phyloP scores from a whole-genome alignment of 2,888 invertebrate species.

The Agrochola litura region DNA sequence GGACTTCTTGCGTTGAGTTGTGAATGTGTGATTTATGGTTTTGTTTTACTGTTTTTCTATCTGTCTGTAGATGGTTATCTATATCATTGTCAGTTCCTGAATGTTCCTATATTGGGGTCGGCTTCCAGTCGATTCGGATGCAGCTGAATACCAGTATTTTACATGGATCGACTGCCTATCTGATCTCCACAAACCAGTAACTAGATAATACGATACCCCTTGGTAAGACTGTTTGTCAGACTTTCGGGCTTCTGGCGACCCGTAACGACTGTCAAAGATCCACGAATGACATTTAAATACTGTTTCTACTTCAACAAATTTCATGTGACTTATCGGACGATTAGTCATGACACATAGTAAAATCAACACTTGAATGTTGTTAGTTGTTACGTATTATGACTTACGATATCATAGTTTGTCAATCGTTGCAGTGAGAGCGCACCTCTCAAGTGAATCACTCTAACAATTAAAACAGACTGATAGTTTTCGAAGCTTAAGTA shows the following conservation, averaged over 20 bases:
- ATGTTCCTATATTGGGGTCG: no score
- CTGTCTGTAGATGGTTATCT: not conserved
- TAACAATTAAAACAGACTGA: not conserved
- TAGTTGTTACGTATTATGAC: slow-evolving; percentile 4
- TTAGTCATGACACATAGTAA: not conserved
- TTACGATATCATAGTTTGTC: slow-evolving; percentile 5
- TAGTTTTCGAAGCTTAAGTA: not conserved
- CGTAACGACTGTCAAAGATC: no score
- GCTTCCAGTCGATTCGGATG: no score
- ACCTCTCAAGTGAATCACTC: not conserved
- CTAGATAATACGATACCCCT: no score
- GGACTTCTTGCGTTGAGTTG: not conserved
- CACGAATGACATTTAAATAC: no score
- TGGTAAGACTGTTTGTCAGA: no score
- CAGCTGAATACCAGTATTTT: no score
- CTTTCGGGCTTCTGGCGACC: no score
- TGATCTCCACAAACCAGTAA: no score
- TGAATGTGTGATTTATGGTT: not conserved
- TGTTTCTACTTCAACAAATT: not conserved
- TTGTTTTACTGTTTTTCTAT: not conserved
- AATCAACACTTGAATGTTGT: slow-evolving; percentile 11
- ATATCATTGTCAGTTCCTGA: not conserved
- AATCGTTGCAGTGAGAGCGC: not conserved
- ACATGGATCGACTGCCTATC: no score
- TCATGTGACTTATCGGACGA: not conserved